These are phyloP conservation scores for Graptemys geographica DNA, from an alignment of 2,797 vertebrate genomes.

Conservation along the genomic window DNA sequence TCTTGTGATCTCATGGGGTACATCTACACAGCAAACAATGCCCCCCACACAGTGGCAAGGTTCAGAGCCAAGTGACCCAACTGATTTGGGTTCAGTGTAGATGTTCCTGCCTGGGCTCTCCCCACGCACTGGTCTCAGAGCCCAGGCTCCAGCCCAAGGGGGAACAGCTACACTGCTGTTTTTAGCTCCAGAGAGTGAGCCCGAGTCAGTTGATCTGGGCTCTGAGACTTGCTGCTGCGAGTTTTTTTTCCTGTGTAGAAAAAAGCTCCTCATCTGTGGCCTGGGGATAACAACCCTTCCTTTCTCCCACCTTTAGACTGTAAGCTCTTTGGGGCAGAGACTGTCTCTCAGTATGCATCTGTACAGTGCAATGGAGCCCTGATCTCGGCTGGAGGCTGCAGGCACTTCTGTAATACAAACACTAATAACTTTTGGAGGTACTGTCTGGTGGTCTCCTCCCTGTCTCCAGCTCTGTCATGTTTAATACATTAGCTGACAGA, in stretches of 20 bases:
- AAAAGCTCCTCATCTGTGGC: background rate
- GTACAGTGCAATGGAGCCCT: background rate
- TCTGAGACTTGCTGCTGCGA: background rate
- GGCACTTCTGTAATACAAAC: background rate
- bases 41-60: too few relatives aligned
- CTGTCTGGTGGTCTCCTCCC: background rate
- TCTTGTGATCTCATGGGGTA: background rate
- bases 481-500: background rate
- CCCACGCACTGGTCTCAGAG: too few relatives aligned
- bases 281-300: rapidly evolving
- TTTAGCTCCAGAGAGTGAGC: background rate
- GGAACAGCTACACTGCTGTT: background rate
- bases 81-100: background rate
- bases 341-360: background rate
- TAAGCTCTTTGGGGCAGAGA: background rate
- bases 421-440: background rate
- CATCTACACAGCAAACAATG: background rate
- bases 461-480: background rate
- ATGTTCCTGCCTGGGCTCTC: too few relatives aligned
- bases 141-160: background rate
- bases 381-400: background rate
- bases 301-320: background rate
- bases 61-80: background rate
- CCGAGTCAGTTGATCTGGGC: background rate
- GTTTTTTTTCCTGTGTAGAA: background rate